Conservation (phyloP, 2,888 invertebrate species). For the Acheta domesticus region DNA sequence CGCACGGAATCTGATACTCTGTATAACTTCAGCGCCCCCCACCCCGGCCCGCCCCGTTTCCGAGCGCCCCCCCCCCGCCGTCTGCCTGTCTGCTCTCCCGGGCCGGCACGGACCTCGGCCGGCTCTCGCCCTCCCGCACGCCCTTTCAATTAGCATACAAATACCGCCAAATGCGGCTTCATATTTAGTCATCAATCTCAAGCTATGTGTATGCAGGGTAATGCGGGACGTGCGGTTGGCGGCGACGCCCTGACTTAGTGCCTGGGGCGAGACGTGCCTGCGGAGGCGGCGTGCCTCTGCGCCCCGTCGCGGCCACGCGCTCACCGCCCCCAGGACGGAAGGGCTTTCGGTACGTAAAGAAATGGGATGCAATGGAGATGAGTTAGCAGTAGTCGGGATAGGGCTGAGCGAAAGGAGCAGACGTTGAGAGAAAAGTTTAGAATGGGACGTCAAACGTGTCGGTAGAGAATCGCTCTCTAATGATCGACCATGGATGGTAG, state of each 20-base stretch:
- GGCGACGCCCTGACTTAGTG: neutral
- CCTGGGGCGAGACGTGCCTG: neutral
- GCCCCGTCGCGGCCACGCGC: neutral
- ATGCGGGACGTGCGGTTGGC: neutral
- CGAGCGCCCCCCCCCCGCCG: neutral
- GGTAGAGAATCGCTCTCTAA: too few species aligned
- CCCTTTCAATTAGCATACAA: slow-evolving; percentile 9
- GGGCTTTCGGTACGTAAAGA: too few species aligned
- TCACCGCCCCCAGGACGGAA: too few species aligned
- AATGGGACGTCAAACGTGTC: too few species aligned
- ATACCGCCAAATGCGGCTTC: slow-evolving; percentile 18
- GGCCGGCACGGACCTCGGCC: neutral
- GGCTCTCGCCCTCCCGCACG: neutral
- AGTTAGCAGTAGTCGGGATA: too few species aligned
- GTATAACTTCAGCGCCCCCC: neutral
- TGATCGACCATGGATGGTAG: too few species aligned
- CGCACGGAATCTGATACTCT: slow-evolving; percentile 18
- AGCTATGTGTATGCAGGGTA: slow-evolving; percentile 18
- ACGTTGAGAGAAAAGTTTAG: too few species aligned
- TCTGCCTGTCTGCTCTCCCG: neutral
- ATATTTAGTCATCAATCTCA: slow-evolving; percentile 9
- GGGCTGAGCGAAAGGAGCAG: too few species aligned
- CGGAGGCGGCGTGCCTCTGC: neutral
- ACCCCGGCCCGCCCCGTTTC: neutral
- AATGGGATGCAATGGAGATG: too few species aligned